A percentile compares a stretch with the other conserved stretches of the same genome.
phyloP scores from a whole-genome alignment of 2,113 vertebrate genomes.

The Charina bottae region DNA sequence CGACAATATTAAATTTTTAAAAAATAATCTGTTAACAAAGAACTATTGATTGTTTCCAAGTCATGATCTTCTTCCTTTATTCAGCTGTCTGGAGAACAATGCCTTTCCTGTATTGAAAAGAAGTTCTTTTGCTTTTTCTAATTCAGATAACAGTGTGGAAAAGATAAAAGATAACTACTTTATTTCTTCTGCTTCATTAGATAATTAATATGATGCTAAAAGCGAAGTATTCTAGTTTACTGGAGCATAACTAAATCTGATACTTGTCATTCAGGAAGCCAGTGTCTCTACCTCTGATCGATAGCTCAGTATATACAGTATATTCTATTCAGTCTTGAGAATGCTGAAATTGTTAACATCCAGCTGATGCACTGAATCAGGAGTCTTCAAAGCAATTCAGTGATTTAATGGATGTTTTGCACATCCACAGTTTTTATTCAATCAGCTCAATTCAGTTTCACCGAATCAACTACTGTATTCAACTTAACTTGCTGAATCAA shows the following conservation, averaged over 20 bases:
- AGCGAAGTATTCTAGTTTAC: neutral
- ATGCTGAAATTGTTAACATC: neutral
- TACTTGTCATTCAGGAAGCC: neutral
- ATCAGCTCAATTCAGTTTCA: neutral
- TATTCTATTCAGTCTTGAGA: neutral
- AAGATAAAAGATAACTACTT: neutral
- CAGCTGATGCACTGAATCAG: neutral
- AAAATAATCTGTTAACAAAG: conserved; percentile 69
- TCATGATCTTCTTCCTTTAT: conserved; percentile 69
- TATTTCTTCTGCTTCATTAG: neutral
- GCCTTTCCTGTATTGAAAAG: conserved; percentile 50
- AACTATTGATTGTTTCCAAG: conserved; percentile 70
- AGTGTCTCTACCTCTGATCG: too few species aligned
- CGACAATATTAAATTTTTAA: conserved; percentile 54
- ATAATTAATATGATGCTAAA: neutral
- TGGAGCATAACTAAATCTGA: neutral
- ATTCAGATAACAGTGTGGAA: neutral
- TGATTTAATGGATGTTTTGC: neutral
- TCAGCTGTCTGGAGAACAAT: conserved; percentile 64
- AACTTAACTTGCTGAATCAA: neutral
- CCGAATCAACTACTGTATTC: neutral
- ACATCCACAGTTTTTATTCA: neutral
- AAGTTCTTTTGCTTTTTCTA: conserved; percentile 58
- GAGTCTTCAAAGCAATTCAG: neutral
- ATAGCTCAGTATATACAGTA: neutral